Evolutionary conservation across 1,140 invertebrate species (phyloP), one percentile per base, ranked within the genome.

Genomic region (Aricia agestis): DNA sequence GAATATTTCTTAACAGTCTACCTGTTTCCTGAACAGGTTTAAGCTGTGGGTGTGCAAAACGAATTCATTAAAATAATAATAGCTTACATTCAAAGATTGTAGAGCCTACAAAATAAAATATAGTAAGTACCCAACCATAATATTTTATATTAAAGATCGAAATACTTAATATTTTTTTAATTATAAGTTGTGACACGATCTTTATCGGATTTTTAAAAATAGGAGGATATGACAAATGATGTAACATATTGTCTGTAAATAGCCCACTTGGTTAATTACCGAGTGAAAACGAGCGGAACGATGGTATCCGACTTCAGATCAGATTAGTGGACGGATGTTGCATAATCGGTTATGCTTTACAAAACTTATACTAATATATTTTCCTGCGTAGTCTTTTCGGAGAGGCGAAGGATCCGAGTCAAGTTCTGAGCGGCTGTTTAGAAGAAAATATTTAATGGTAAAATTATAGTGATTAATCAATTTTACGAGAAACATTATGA

Each of bases 231-330:
- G 45, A 52, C 45, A 13, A 52, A 52, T 52, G 6, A 52, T 52
- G 45, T 52, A 52, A 52, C 45, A 19, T 63, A 63, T 63, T 63
- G 59, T 63, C 59, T 63, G 6, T 63, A 63, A 63, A 63, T 63
- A 63, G 19, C 59, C 18, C 59, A 19, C n/a, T 63, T 25, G 19
- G 59, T 63, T 63, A 63, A 31, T 63, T 63, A 63, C 59, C 18
- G 18, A 63, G 7, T 63, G 59, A 63, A 25, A 63, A 63, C 59
- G 59, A 63, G 59, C 18, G 59, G 18, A 63, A 63, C 59, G 59
- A n/a, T 59, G 58, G 59, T 63, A 63, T 63, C 59, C 59, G 59
- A 63, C 59, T 63, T 63, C 59, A 63, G 18, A 63, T 63, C 59
- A 63, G 59, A 63, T 25, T 25, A 25, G 59, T 25, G 59, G 59